These are phyloP conservation scores for Psylliodes chrysocephalus DNA, from an alignment of 2,888 invertebrate genomes.

Conservation along the genomic window DNA sequence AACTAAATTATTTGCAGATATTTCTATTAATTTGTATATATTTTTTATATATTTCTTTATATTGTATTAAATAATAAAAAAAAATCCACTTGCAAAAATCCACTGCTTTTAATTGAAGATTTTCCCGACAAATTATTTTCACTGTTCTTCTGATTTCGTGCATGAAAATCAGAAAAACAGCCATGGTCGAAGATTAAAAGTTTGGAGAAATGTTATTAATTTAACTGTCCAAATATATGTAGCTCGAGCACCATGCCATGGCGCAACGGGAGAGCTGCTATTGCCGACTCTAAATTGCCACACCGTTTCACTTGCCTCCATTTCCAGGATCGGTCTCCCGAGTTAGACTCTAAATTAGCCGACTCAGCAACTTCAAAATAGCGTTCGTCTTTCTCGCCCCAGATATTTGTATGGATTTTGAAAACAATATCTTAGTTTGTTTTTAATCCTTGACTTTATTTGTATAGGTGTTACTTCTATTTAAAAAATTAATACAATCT, in stretches of 20 bases:
- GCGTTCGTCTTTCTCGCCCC: background rate
- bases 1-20: too few relatives aligned
- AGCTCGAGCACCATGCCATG: conserved; percentile 35
- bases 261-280: conserved; percentile 2
- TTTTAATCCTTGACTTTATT: too few relatives aligned
- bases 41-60: too few relatives aligned
- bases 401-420: too few relatives aligned
- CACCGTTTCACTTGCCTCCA: conserved; percentile 16
- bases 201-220: conserved; percentile 44
- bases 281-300: conserved; percentile 16
- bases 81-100: conserved; percentile 2
- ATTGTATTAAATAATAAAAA: too few relatives aligned
- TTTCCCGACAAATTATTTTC: conserved; percentile 15
- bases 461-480: too few relatives aligned
- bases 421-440: too few relatives aligned
- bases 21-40: too few relatives aligned
- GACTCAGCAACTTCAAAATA: background rate
- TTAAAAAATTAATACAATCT: too few relatives aligned
- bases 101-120: conserved; percentile 8
- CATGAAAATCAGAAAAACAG: conserved; percentile 15
- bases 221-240: conserved; percentile 48
- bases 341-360: background rate
- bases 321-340: conserved; percentile 1
- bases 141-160: conserved; percentile 8
- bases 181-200: conserved; percentile 23